Conservation (phyloP, 2,888 invertebrate genomes). For the Cyclophora punctaria region DNA sequence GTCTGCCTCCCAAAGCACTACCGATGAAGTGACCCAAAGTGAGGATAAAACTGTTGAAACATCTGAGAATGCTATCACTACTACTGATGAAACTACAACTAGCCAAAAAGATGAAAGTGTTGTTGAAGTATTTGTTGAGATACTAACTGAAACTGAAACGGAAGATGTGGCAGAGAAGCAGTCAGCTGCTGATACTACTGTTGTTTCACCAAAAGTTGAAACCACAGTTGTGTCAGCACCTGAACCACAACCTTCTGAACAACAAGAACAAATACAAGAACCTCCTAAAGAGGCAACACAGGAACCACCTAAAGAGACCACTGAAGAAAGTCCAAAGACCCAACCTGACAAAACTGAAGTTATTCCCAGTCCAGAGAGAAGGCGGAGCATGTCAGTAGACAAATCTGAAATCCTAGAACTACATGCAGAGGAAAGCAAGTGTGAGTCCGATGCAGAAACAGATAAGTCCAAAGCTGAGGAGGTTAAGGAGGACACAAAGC, state of each 20-base stretch:
- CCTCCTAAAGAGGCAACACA: slow-evolving; percentile 8
- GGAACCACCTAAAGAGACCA: background rate
- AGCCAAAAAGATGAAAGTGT: slow-evolving; percentile 17
- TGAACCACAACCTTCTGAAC: slow-evolving; percentile 15
- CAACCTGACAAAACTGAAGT: slow-evolving; percentile 13
- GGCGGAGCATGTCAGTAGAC: slow-evolving; percentile 43
- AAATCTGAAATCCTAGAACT: slow-evolving; percentile 57
- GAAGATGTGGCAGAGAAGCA: slow-evolving; percentile 23
- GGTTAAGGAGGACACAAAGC: slow-evolving; percentile 19
- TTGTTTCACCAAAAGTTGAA: slow-evolving; percentile 45
- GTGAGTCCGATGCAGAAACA: slow-evolving; percentile 44
- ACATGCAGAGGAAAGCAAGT: slow-evolving; percentile 54
- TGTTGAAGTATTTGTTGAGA: slow-evolving; percentile 18
- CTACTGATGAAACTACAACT: slow-evolving; percentile 25
- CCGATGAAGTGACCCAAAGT: slow-evolving; percentile 38
- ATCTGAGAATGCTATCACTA: slow-evolving; percentile 18
- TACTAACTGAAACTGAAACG: slow-evolving; percentile 16
- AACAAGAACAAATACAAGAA: slow-evolving; percentile 7
- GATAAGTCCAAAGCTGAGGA: slow-evolving; percentile 31
- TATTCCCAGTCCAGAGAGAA: slow-evolving; percentile 17
- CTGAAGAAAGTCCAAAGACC: slow-evolving; percentile 2
- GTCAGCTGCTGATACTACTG: slow-evolving; percentile 45
- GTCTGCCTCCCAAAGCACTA: slow-evolving; percentile 19
- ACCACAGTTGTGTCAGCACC: slow-evolving; percentile 34
- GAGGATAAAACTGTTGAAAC: slow-evolving; percentile 19